Base-by-base conservation (phyloP, 2,888 invertebrate genomes). In the Arrhopalites spinosus region DNA sequence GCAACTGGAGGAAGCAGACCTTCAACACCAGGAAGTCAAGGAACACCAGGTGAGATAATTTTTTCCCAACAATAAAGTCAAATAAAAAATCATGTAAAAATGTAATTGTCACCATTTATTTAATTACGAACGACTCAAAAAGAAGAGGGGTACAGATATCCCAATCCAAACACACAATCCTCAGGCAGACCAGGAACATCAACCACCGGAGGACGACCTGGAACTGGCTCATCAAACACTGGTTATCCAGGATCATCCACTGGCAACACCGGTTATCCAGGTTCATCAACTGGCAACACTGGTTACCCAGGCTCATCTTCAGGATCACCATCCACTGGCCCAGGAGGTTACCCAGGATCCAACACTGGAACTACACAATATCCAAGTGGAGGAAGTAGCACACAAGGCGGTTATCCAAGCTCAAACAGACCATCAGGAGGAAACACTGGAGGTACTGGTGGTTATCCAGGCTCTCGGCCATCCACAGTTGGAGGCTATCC, bases 141-240 rank as follows among this genome's bases (percentile, higher is more conserved):
- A 53, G 20, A n/a, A 11, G 59, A 25, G 59, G 59, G 59, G 25
- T 23, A 53, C 53, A 53, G 11, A 47, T 73, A 73, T 27, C 73
- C 73, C 0, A 70, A 70, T 30, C 70, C 70, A 2, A 70, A 70
- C n/a, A 15, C 15, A n/a, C 63, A 27, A 45, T 63, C 73, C 27
- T 73, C 73, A 13, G 29, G 30, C 1, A 43, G 63, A 66, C 73
- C 73, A 7, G 25, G 23, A 59, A 64, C 7, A 11, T n/a, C n/a
- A n/a, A n/a, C 59, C 5, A 59, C 59, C 17, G 50, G 36, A 25
- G 56, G 66, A 61, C 20, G 73, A 29, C 73, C 73, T 23, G 30
- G 66, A 17, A 72, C 72, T 23, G 30, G 36, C 11, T 36, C 36
- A 36, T 11, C 64, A 20, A 1, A 8, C 5, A 11, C 64, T 30